Percentiles rank a stretch among this genome's conserved stretches.
phyloP scores from a whole-genome alignment of 1,140 invertebrate genomes.

The Drosophila navojoa region DNA sequence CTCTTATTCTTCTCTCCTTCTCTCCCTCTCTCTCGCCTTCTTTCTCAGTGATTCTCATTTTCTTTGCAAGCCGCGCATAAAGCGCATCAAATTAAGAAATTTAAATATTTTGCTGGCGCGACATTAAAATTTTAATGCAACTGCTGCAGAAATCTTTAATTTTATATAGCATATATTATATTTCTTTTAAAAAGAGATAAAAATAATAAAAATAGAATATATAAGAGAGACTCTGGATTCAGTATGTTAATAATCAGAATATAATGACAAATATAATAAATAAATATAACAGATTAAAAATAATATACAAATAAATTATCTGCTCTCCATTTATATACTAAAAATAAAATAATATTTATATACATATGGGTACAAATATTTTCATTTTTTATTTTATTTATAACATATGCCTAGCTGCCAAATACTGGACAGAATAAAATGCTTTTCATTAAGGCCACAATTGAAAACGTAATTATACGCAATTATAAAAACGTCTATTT shows the following conservation, averaged over 20 bases:
- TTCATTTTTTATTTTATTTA: too few relatives aligned
- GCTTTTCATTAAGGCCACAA: constrained; percentile 45
- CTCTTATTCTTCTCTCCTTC: not conserved
- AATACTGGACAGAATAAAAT: constrained; percentile 18
- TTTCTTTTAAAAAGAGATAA: too few relatives aligned
- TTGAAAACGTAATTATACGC: constrained; percentile 68
- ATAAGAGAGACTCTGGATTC: too few relatives aligned
- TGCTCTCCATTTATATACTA: too few relatives aligned
- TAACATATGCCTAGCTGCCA: not conserved
- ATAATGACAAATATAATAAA: too few relatives aligned
- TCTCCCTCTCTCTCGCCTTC: not conserved
- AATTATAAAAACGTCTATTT: constrained; percentile 71
- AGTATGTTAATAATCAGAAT: too few relatives aligned
- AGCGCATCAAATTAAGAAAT: constrained; percentile 51
- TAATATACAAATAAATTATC: too few relatives aligned
- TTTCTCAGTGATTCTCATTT: not conserved
- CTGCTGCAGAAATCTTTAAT: constrained; percentile 5
- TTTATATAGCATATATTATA: not conserved
- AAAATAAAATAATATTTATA: too few relatives aligned
- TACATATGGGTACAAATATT: too few relatives aligned
- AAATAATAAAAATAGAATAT: too few relatives aligned
- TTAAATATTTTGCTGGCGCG: constrained; percentile 38
- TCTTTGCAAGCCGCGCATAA: constrained; percentile 18
- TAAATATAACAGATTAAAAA: too few relatives aligned
- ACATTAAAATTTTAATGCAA: constrained; percentile 63